phyloP scores from a whole-genome alignment of 2,797 vertebrate species.

The Argya squamiceps region DNA sequence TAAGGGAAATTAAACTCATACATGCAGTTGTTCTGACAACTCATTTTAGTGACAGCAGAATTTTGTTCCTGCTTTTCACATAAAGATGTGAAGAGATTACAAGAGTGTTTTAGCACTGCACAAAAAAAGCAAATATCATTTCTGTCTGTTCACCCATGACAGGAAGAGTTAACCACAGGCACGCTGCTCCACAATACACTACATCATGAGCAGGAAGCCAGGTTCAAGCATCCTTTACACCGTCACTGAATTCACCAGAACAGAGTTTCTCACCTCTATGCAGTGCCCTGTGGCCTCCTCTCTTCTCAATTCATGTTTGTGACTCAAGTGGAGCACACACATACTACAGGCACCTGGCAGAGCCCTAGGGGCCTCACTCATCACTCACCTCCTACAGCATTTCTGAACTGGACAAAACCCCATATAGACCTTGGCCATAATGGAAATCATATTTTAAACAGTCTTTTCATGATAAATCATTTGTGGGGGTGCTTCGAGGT shows the following conservation, averaged over 20 bases:
- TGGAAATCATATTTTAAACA: not conserved
- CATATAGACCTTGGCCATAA: not conserved
- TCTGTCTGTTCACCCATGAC: not conserved
- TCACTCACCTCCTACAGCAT: accelerated
- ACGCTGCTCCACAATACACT: not conserved
- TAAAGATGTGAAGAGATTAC: not conserved
- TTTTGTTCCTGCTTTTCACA: slow-evolving; percentile 16
- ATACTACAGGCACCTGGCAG: not conserved
- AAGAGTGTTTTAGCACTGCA: not conserved
- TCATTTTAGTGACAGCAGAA: slow-evolving; percentile 19
- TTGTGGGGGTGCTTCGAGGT: not conserved
- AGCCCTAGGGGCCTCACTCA: not conserved
- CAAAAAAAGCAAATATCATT: not conserved
- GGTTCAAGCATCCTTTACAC: not conserved
- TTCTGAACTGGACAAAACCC: not conserved
- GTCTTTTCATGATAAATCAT: not conserved
- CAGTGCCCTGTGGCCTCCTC: not conserved
- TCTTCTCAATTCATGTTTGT: not conserved
- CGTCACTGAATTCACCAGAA: not conserved
- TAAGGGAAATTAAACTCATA: slow-evolving; percentile 57
- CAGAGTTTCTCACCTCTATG: not conserved
- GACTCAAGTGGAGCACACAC: not conserved
- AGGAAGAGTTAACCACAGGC: not conserved
- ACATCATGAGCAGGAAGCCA: not conserved
- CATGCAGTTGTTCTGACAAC: slow-evolving; percentile 27